Conservation (phyloP, 2,113 vertebrate genomes). For the Cromileptes altivelis region DNA sequence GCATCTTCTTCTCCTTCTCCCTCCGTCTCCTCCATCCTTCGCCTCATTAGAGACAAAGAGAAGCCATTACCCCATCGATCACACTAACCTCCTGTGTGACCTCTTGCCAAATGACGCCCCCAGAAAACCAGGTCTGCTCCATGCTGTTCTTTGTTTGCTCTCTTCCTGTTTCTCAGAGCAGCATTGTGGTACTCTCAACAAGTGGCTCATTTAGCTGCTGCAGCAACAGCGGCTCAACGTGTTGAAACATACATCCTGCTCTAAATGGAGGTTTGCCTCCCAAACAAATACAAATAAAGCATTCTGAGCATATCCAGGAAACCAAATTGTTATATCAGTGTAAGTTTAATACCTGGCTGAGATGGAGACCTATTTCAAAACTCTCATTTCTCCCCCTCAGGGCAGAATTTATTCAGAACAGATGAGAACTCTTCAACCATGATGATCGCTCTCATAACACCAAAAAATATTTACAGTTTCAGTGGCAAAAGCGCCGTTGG, state of each 20-base stretch:
- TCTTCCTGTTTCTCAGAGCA: slow-evolving; percentile 80
- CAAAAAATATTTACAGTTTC: slow-evolving; percentile 5
- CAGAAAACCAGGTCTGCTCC: slow-evolving; percentile 56
- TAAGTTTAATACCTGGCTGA: neutral
- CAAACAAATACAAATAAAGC: slow-evolving; percentile 36
- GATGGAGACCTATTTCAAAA: neutral
- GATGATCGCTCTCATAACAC: neutral
- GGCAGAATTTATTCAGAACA: slow-evolving; percentile 11
- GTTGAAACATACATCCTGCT: slow-evolving; percentile 79
- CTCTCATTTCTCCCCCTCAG: neutral
- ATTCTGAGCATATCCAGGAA: neutral
- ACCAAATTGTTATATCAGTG: neutral
- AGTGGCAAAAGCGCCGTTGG: neutral
- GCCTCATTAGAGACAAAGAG: slow-evolving; percentile 52
- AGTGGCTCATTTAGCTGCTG: slow-evolving; percentile 67
- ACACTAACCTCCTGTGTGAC: slow-evolving; percentile 52
- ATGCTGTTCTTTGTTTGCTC: slow-evolving; percentile 72
- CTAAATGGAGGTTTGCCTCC: slow-evolving; percentile 32
- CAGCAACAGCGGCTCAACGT: slow-evolving; percentile 25
- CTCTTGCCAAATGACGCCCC: slow-evolving; percentile 39
- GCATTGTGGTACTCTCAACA: slow-evolving; percentile 81
- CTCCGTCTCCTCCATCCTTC: slow-evolving; percentile 7
- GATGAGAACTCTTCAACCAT: slow-evolving; percentile 12
- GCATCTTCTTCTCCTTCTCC: slow-evolving; percentile 11
- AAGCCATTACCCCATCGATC: slow-evolving; percentile 59